Evolutionary conservation across 2,888 invertebrate genomes (phyloP).

Genomic region (Mayetiola destructor): DNA sequence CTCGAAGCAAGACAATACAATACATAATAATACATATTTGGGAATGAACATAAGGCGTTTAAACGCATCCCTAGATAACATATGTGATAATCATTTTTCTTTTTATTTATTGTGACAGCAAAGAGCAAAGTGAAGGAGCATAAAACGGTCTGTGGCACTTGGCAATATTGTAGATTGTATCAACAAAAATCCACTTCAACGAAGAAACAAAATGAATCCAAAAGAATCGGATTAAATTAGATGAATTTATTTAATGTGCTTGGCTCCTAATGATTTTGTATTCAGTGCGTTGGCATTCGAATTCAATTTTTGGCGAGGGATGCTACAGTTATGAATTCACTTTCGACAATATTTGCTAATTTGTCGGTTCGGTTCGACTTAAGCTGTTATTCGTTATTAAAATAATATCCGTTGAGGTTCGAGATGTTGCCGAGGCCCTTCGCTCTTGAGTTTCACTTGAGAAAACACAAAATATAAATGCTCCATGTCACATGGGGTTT

Average conservation of each 20-base stretch:
- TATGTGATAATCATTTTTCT: constrained; percentile 9
- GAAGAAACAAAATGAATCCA: background rate
- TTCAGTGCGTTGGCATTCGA: background rate
- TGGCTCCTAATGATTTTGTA: background rate
- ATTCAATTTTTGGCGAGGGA: no score
- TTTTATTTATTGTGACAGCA: constrained; percentile 11
- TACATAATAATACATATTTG: no score
- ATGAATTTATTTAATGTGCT: constrained; percentile 11
- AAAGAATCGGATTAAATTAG: constrained; percentile 8
- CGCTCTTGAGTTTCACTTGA: background rate
- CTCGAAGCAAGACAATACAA: no score
- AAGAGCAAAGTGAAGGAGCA: no score
- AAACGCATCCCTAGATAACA: background rate
- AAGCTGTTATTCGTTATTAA: background rate
- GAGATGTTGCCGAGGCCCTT: background rate
- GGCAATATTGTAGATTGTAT: no score
- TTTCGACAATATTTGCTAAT: background rate
- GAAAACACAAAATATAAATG: background rate
- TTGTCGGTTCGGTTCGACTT: constrained; percentile 3
- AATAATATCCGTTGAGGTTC: background rate
- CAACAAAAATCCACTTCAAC: no score
- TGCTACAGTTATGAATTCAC: background rate
- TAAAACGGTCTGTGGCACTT: no score
- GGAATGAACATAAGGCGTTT: no score
- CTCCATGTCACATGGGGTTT: background rate